Percentiles rank a stretch among this genome's conserved stretches.
phyloP scores from a whole-genome alignment of 23 tunicate genomes.

The Pegea sp. region DNA sequence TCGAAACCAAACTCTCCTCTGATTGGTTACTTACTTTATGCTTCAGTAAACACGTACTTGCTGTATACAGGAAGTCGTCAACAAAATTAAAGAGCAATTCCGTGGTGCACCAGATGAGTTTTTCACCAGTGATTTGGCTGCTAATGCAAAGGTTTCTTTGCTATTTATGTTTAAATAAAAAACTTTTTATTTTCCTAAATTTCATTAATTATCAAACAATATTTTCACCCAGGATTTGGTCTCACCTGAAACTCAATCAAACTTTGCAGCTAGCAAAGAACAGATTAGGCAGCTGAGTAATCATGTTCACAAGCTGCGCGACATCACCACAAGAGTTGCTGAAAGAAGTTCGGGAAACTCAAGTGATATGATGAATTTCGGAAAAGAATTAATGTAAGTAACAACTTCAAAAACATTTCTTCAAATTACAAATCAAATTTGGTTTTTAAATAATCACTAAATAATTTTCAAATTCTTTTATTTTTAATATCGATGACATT shows the following conservation, averaged over 20 bases:
- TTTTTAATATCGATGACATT: too few species aligned
- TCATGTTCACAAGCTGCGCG: slow-evolving; percentile 49
- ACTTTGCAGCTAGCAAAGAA: slow-evolving; percentile 73
- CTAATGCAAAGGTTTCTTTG: slow-evolving; percentile 47
- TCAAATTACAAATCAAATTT: too few species aligned
- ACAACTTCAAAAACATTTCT: too few species aligned
- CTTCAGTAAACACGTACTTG: too few species aligned
- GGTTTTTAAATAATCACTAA: too few species aligned
- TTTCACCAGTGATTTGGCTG: slow-evolving; percentile 24
- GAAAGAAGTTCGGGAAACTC: slow-evolving; percentile 76
- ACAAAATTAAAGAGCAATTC: slow-evolving; percentile 87
- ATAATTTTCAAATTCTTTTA: too few species aligned
- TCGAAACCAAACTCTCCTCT: too few species aligned
- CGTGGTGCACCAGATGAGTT: slow-evolving; percentile 64
- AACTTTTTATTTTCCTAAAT: too few species aligned
- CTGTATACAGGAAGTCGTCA: slow-evolving; percentile 69
- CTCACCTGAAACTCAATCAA: slow-evolving; percentile 47
- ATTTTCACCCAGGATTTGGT: slow-evolving; percentile 93
- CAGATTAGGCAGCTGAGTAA: slow-evolving; percentile 48
- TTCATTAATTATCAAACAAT: too few species aligned
- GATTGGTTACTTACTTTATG: too few species aligned
- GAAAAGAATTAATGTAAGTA: slow-evolving; percentile 73
- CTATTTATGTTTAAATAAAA: not conserved
- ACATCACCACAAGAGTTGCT: slow-evolving; percentile 57
- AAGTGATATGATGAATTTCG: slow-evolving; percentile 56